phyloP scores from a whole-genome alignment of 2,888 invertebrate genomes.

The Alentia gelatinosa region DNA sequence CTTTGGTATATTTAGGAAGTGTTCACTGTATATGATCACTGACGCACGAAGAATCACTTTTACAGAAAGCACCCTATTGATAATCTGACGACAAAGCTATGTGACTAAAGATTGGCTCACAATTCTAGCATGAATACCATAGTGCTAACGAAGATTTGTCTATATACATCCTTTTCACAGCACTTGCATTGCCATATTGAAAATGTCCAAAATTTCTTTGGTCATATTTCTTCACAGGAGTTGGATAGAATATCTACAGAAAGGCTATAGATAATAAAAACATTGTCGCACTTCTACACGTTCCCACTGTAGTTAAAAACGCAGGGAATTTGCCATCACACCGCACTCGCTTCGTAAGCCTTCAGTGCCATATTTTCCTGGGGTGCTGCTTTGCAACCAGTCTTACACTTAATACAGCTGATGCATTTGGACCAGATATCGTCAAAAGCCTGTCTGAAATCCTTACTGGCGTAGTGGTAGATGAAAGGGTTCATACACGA shows the following conservation, averaged over 20 bases:
- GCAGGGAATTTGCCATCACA: neutral
- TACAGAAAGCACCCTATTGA: no score
- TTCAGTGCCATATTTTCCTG: conserved; percentile 13
- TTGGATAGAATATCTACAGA: neutral
- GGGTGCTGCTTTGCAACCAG: neutral
- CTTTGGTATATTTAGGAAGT: no score
- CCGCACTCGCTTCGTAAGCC: conserved; percentile 6
- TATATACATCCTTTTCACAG: conserved; percentile 27
- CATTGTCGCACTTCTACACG: neutral
- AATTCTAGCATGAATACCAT: no score
- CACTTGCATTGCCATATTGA: neutral
- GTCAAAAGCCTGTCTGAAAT: conserved; percentile 61
- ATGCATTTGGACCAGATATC: conserved; percentile 12
- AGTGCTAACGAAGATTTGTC: neutral
- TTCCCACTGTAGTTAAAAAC: neutral
- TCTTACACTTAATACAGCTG: neutral
- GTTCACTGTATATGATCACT: no score
- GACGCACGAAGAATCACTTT: no score
- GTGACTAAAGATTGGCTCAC: no score
- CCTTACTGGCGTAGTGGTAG: conserved; percentile 61
- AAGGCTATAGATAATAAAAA: neutral
- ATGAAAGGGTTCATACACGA: conserved; percentile 65
- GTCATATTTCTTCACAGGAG: neutral
- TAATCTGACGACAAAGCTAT: no score
- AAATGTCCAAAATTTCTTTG: neutral